Evolutionary conservation across 1,140 invertebrate species (phyloP).

Genomic region (Saccostrea glomerata): DNA sequence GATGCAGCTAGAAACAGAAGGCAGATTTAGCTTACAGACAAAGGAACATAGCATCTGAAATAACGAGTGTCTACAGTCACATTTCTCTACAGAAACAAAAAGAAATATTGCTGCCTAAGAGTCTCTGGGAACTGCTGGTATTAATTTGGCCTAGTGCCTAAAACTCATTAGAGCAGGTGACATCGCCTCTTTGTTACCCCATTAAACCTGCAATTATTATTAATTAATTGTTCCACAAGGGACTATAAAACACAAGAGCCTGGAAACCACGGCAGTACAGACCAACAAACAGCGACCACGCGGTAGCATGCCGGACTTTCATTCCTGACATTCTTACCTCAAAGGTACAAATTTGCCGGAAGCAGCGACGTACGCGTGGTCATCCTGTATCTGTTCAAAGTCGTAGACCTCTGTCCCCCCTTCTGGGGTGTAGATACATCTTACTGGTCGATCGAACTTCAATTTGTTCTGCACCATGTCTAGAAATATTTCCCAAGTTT

Average conservation of each 20-base stretch:
- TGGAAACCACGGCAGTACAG: background rate
- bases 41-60: too few species aligned
- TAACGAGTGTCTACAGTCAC: too few species aligned
- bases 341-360: slow-evolving; percentile 12
- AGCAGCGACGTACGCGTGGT: slow-evolving; percentile 22
- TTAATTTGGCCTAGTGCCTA: slow-evolving; percentile 18
- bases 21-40: too few species aligned
- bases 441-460: slow-evolving; percentile 7
- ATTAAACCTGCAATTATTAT: slow-evolving; percentile 21
- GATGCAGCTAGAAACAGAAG: too few species aligned
- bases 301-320: background rate
- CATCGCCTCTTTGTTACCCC: background rate
- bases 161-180: slow-evolving; percentile 21
- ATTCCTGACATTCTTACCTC: background rate
- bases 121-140: background rate
- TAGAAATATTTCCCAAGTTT: slow-evolving; percentile 17
- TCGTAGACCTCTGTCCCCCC: background rate
- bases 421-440: slow-evolving; percentile 29
- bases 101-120: too few species aligned
- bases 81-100: too few species aligned
- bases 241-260: background rate
- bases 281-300: background rate
- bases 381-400: slow-evolving; percentile 23
- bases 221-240: slow-evolving; percentile 5
- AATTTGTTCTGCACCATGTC: slow-evolving; percentile 11